These are phyloP conservation scores for Hexactinellida sp. DNA, from an alignment of 37 sponge, comb jelly and placozoan species.

Conservation along the genomic window DNA sequence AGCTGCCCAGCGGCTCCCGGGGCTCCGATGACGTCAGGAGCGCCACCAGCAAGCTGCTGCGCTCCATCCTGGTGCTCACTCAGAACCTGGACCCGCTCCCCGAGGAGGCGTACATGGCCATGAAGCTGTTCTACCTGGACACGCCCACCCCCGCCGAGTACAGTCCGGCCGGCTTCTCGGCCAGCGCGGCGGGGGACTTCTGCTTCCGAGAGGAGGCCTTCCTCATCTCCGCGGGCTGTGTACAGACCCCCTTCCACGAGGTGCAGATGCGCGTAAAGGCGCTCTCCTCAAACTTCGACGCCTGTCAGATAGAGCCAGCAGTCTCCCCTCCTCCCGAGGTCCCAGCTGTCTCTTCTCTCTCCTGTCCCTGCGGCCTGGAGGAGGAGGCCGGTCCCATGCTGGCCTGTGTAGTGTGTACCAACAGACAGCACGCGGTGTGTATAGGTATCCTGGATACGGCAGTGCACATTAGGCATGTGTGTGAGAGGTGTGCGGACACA, in stretches of 20 bases:
- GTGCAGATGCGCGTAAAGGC: not conserved
- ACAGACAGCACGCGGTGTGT: constrained; percentile 71
- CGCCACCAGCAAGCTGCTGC: constrained; percentile 68
- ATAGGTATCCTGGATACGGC: constrained; percentile 43
- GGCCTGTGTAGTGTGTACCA: constrained; percentile 46
- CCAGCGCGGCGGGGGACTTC: constrained; percentile 32
- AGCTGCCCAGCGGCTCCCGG: not conserved
- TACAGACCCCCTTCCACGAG: constrained; percentile 30
- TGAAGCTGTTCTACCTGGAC: constrained; percentile 82
- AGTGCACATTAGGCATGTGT: constrained; percentile 48
- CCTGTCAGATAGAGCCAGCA: not conserved
- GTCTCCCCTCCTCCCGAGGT: not conserved
- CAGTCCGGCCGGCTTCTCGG: constrained; percentile 65
- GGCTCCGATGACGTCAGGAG: not conserved
- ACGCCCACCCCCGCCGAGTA: constrained; percentile 73
- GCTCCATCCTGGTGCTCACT: constrained; percentile 81
- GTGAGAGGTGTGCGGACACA: constrained; percentile 39
- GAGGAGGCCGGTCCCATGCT: constrained; percentile 66
- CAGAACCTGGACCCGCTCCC: constrained; percentile 82
- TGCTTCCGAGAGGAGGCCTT: constrained; percentile 36
- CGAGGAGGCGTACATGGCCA: constrained; percentile 80
- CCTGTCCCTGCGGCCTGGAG: constrained; percentile 16
- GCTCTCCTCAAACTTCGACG: not conserved
- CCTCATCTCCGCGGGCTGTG: constrained; percentile 50
- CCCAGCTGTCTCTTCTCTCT: not conserved